Percentiles rank a stretch among this genome's conserved stretches.
These are phyloP conservation scores for Anthopleura xanthogrammica DNA, from an alignment of 92 coral and sea anemone genomes.

Conservation along the genomic window DNA sequence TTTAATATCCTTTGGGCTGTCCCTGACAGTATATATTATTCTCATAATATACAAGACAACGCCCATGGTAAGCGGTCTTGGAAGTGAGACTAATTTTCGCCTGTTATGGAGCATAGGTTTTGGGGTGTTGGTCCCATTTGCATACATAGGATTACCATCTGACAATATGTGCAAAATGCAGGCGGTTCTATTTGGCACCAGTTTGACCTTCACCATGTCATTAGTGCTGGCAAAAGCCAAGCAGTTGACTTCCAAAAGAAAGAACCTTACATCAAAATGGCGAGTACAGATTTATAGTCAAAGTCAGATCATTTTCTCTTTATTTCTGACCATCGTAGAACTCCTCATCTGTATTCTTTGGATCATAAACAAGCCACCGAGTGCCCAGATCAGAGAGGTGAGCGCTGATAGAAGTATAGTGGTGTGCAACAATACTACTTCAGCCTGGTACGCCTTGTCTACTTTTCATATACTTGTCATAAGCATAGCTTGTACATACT, in stretches of 20 bases:
- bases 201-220: constrained; percentile 55
- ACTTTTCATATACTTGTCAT: constrained; percentile 44
- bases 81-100: constrained; percentile 60
- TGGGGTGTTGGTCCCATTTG: constrained; percentile 62
- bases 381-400: constrained; percentile 32
- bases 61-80: constrained; percentile 73
- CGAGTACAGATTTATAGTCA: constrained; percentile 12
- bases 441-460: constrained; percentile 45
- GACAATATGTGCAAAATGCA: constrained; percentile 57
- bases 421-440: constrained; percentile 38
- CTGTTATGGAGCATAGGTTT: constrained; percentile 51
- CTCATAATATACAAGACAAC: constrained; percentile 52
- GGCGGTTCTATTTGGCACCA: constrained; percentile 49
- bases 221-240: constrained; percentile 65
- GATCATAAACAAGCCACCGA: constrained; percentile 68
- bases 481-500: constrained; percentile 52
- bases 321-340: constrained; percentile 51
- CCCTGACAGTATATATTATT: constrained; percentile 33
- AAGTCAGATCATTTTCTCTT: constrained; percentile 43
- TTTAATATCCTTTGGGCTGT: constrained; percentile 36
- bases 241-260: constrained; percentile 49
- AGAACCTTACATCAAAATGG: constrained; percentile 22
- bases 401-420: constrained; percentile 23
- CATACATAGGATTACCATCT: constrained; percentile 69
- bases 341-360: constrained; percentile 55